Percentiles rank a stretch among this genome's conserved stretches.
These are phyloP conservation scores for Phocoena phocoena DNA, from an alignment of 2,113 vertebrate species.

Conservation along the genomic window DNA sequence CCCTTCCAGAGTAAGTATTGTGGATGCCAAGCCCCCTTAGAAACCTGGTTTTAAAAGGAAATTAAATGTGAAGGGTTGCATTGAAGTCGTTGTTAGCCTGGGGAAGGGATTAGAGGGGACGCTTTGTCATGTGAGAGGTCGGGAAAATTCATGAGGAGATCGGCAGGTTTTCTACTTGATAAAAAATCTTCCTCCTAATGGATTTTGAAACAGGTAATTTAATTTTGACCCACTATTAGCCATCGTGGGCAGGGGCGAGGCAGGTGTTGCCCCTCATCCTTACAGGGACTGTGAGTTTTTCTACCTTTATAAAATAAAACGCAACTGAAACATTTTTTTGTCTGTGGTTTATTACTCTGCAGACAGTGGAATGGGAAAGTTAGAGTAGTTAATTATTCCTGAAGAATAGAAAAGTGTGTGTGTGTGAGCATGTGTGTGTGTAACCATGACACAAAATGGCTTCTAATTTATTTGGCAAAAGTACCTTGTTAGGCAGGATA, in stretches of 20 bases:
- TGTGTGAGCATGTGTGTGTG: neutral
- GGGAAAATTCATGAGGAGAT: conserved; percentile 48
- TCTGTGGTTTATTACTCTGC: conserved; percentile 4
- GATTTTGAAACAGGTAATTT: conserved; percentile 50
- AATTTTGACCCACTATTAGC: neutral
- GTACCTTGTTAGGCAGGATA: neutral
- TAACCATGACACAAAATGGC: neutral
- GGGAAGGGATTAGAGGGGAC: conserved; percentile 47
- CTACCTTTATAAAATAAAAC: conserved; percentile 5
- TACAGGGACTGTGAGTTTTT: neutral
- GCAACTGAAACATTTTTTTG: neutral
- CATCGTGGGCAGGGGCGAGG: neutral
- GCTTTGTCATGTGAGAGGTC: conserved; percentile 19
- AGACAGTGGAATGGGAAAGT: conserved; percentile 21
- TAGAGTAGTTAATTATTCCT: conserved; percentile 18
- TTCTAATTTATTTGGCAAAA: neutral
- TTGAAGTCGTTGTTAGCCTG: conserved; percentile 48
- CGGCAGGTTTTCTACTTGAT: conserved; percentile 27
- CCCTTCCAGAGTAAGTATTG: conserved; percentile 18
- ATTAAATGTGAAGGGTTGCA: conserved; percentile 61
- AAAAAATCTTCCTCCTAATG: neutral
- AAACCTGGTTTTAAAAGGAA: conserved; percentile 66
- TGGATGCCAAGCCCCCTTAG: neutral
- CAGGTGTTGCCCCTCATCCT: neutral
- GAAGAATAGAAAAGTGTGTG: neutral